Base-by-base conservation (phyloP, 2,797 vertebrate species). In the Hoplostethus mediterraneus region DNA sequence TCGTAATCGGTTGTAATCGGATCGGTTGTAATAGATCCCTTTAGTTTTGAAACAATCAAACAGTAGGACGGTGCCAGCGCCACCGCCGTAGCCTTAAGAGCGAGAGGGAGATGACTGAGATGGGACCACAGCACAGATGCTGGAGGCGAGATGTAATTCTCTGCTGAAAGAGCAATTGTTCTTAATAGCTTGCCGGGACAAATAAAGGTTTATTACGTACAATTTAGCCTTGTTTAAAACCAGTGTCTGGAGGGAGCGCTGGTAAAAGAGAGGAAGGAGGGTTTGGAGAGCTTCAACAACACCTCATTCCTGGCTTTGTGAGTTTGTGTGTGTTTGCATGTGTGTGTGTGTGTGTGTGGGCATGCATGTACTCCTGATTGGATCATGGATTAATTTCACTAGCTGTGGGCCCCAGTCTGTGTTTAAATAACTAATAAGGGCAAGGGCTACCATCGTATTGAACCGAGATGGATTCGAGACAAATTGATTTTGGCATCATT, bases 311-410 rank as follows among this genome's bases (percentile, higher is more conserved):
- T 52, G 52, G 11, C 21, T 54, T 9, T 33, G 25, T 17, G 47
- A 12, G 30, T 51, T 45, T 47, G 25, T 12, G 30, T 25, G 30
- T 51, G 60, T 51, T 30, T 17, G 47, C n/a, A n/a, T 16, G 8
- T 36, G 42, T 47, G 59, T 28, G 14, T 49, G 21, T 51, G 21
- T 63, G 16, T 51, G 45, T 52, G 14, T 63, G 31, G 21, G 45
- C 21, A 16, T 17, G 16, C 3, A 2, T 33, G 31, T 64, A 10
- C 17, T 40, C 17, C 33, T 64, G 31, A 64, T 64, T 53, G 30
- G 62, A 52, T 40, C n/a, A 6, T 21, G 33, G 62, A 38, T 64
- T 53, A 40, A 49, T 53, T 64, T 64, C 48, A 52, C 48, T 25
- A 38, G 62, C 30, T 63, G 10, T 42, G 10, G 47, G 62, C 25